These are phyloP conservation scores for Papilio aristodemus DNA, from an alignment of 1,140 invertebrate species.

Conservation along the genomic window DNA sequence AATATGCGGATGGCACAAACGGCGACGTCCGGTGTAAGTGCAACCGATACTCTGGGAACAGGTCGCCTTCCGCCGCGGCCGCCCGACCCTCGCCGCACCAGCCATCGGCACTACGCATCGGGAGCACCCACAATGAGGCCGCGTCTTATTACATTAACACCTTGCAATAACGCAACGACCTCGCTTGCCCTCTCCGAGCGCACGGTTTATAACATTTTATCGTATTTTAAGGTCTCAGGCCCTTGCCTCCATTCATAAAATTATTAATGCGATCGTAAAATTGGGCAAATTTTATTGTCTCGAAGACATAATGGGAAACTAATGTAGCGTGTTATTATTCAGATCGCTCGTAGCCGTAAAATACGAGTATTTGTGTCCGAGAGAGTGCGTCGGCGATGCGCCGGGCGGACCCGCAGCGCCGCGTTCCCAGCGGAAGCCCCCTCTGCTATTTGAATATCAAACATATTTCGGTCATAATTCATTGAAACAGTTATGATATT, in stretches of 20 bases:
- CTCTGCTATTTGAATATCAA: slow-evolving; percentile 77
- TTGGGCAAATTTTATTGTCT: slow-evolving; percentile 80
- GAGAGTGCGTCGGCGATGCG: slow-evolving; percentile 49
- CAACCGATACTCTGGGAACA: slow-evolving; percentile 40
- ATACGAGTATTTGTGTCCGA: slow-evolving; percentile 68
- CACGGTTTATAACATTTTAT: slow-evolving; percentile 67
- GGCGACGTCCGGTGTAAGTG: slow-evolving; percentile 38
- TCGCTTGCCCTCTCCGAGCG: slow-evolving; percentile 52
- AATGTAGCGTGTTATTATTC: slow-evolving; percentile 81
- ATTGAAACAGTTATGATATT: slow-evolving; percentile 78
- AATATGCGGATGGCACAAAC: slow-evolving; percentile 35
- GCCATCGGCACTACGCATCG: slow-evolving; percentile 33
- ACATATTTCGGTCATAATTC: slow-evolving; percentile 75
- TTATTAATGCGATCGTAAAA: slow-evolving; percentile 81
- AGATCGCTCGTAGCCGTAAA: slow-evolving; percentile 77
- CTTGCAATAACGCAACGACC: slow-evolving; percentile 60
- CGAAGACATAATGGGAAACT: slow-evolving; percentile 80
- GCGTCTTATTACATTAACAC: slow-evolving; percentile 62
- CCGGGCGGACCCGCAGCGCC: slow-evolving; percentile 43
- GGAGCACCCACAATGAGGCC: slow-evolving; percentile 41
- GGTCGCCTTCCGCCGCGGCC: slow-evolving; percentile 36
- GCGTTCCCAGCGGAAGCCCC: slow-evolving; percentile 72
- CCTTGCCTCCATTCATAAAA: slow-evolving; percentile 79
- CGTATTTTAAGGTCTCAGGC: slow-evolving; percentile 67
- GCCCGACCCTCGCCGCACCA: slow-evolving; percentile 12